Base-by-base conservation (phyloP, 2,797 vertebrate genomes). In the Gymnoscopelus braueri region DNA sequence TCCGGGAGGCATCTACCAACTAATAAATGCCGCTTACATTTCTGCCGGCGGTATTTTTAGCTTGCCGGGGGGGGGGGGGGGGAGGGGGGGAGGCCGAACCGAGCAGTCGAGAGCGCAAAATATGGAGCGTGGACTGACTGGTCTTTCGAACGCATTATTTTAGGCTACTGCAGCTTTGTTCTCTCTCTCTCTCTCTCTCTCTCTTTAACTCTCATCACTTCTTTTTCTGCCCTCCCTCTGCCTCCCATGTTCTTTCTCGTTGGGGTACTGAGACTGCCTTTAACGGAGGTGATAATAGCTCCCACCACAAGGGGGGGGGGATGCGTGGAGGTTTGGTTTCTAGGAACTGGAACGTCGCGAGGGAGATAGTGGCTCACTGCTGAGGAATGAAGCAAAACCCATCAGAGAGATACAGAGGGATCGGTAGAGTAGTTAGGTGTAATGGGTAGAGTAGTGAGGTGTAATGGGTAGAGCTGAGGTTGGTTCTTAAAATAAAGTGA, bases 21-120 rank as follows among this genome's bases (percentile, higher is more conserved):
- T 81, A 92, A 93, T 93, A 92, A 92, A 94, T 84, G 85, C 72
- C 87, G 71, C 65, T 79, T 87, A 79, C 83, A 88, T 87, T 87
- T 88, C 81, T 84, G 77, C 75, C n/a, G 58, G 23, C 60, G 71
- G 76, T 93, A 93, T 93, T 92, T 94, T 92, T 94, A 94, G 92
- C 54, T 3, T 8, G 39, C 39, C 39, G 8, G 1, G 39, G 39
- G 80, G 59, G 14, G 24, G 72, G 35, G 55, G 23, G 26, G 66
- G 19, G 1, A 1, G 35, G 55, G 23, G 26, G 66, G 19, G 1
- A 1, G 19, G 67, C 52, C 44, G 71, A 81, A 70, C 35, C 73
- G 66, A 78, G 69, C 72, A 69, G 84, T 55, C 78, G 77, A 79
- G 85, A 79, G 81, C 71, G 76, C 54, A 61, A 84, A 86, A 85